Evolutionary conservation across 2,797 vertebrate species (phyloP).

Genomic region (Falco novaeseelandiae): DNA sequence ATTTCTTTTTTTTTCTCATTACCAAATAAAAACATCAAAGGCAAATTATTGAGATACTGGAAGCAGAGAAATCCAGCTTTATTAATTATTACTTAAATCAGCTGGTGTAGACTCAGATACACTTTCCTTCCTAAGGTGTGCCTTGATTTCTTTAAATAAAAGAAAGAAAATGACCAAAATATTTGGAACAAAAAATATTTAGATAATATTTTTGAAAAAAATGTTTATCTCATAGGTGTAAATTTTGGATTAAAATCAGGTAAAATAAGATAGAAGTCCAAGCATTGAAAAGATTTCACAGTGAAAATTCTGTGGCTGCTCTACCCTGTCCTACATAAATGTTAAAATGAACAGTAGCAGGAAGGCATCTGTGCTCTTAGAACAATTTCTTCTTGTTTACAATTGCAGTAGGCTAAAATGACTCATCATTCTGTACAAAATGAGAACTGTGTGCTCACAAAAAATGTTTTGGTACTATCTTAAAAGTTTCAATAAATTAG

Average conservation of each 20-base stretch:
- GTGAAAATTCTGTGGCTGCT: slow-evolving; percentile 31
- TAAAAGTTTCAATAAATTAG: slow-evolving; percentile 3
- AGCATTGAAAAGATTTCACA: not conserved
- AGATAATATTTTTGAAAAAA: not conserved
- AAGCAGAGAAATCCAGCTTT: not conserved
- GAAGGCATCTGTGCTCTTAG: slow-evolving; percentile 28
- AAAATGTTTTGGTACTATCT: slow-evolving; percentile 10
- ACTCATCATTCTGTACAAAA: slow-evolving; percentile 18
- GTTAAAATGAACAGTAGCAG: slow-evolving; percentile 44
- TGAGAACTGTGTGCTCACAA: not conserved
- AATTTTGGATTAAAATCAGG: not conserved
- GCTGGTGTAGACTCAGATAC: not conserved
- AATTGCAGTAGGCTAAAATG: slow-evolving; percentile 37
- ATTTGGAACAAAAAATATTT: not conserved
- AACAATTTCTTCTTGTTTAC: slow-evolving; percentile 66
- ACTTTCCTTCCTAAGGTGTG: not conserved
- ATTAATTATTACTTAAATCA: not conserved
- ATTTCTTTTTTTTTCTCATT: not conserved
- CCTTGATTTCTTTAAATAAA: not conserved
- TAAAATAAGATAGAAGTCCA: not conserved
- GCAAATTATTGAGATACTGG: not conserved
- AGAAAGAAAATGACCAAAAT: not conserved
- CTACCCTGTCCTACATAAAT: slow-evolving; percentile 34
- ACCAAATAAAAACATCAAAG: not conserved
- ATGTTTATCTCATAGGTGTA: not conserved